Conservation (phyloP, 2,113 vertebrate species). For the Lophochroa leadbeateri region DNA sequence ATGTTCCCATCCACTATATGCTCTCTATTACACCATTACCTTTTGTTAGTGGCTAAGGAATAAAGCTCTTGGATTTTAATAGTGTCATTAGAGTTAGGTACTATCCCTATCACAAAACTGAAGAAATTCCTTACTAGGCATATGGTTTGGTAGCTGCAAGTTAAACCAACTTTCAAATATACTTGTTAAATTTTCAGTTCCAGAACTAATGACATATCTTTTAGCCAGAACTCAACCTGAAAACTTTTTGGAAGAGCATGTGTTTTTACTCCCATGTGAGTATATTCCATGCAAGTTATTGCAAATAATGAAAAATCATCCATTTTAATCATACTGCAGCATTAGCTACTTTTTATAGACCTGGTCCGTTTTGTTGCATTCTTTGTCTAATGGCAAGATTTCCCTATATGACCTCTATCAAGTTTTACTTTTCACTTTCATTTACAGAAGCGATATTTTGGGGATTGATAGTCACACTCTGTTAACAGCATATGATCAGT, state of each 20-base stretch:
- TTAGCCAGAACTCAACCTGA: not conserved
- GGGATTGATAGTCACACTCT: not conserved
- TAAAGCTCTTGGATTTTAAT: not conserved
- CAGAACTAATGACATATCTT: not conserved
- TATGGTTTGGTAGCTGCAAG: not conserved
- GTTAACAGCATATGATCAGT: not conserved
- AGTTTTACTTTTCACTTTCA: not conserved
- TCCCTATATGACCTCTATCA: not conserved
- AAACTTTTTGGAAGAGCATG: not conserved
- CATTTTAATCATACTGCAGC: not conserved
- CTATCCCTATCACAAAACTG: not conserved
- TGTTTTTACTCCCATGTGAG: not conserved
- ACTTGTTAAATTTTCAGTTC: not conserved
- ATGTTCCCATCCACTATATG: not conserved
- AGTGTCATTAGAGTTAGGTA: not conserved
- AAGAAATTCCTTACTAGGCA: not conserved
- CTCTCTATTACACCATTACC: not conserved
- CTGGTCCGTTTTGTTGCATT: not conserved
- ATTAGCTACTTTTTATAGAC: not conserved
- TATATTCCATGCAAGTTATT: not conserved
- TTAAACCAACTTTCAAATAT: not conserved
- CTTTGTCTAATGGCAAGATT: not conserved
- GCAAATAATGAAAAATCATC: not conserved
- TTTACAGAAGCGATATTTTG: not conserved
- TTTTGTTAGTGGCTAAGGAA: slow-evolving; percentile 7